Evolutionary conservation across 2,888 invertebrate species (phyloP), one percentile per base, ranked within the genome.

Genomic region (Drosophila barbarae): DNA sequence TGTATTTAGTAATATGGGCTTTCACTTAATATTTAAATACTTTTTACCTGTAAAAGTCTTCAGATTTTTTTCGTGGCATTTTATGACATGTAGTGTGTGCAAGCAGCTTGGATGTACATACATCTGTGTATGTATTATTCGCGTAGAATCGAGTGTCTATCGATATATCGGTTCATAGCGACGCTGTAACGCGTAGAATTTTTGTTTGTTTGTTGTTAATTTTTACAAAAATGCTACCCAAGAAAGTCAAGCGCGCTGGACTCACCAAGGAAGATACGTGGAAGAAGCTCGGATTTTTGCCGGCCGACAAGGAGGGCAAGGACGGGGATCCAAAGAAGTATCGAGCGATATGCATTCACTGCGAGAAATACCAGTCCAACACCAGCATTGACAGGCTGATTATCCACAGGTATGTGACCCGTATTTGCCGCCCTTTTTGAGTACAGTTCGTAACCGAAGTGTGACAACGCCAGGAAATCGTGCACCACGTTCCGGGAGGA

Each of bases 41-140:
- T 47, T 32, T 47, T 32, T 47, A 47, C 23, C 35, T 61, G 41
- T 68, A 68, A 54, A 68, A 68, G 10, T 39, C 44, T 13, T 68
- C 68, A 0, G 61, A 54, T 38, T 61, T 68, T 13, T 68, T 68
- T 30, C 68, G 61, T 44, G 70, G 70, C 68, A 68, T 68, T 54
- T 42, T 50, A 23, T 18, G 23, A 46, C 46, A 46, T 46, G 46
- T 13, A 46, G 2, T 18, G 7, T 46, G 8, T 32, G 46, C 8
- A 1, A 30, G 28, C 18, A 18, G 18, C 30, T 46, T 5, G 13
- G 12, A 26, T 30, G 35, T 65, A 65, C 65, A 54, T 65, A 65
- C 65, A 54, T 41, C 41, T 50, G 60, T 21, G 46, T 47, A 47
- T 47, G 46, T 46, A 46, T 46, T 32, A 21, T 32, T 9, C 13